These are phyloP conservation scores for Scomberomorus guttatus DNA, from an alignment of 2,797 vertebrate species.

Conservation along the genomic window DNA sequence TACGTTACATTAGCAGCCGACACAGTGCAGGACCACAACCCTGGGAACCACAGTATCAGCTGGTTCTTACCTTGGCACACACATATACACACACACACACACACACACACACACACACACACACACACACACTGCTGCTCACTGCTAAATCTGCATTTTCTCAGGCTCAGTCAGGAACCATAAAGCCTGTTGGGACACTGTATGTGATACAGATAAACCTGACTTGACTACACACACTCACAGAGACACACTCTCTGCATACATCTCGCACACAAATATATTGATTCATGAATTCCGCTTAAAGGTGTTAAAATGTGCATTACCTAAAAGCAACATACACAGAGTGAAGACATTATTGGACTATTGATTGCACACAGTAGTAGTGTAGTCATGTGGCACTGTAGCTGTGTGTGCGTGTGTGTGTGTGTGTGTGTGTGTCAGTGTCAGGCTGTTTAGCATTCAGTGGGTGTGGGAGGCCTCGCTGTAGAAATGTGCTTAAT, in stretches of 20 bases:
- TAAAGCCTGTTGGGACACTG: constrained; percentile 9
- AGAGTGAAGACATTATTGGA: constrained; percentile 3
- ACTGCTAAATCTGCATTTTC: constrained; percentile 34
- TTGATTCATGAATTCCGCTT: not conserved
- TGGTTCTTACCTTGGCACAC: constrained; percentile 7
- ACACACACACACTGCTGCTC: constrained; percentile 9
- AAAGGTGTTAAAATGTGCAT: constrained; percentile 14
- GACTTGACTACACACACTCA: not conserved
- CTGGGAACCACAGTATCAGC: constrained; percentile 45
- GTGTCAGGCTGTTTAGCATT: constrained; percentile 54
- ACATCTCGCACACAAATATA: not conserved
- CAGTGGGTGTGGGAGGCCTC: constrained; percentile 21
- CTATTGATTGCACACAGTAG: constrained; percentile 32
- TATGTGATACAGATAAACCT: constrained; percentile 16
- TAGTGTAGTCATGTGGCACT: constrained; percentile 15
- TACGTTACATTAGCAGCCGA: constrained; percentile 60
- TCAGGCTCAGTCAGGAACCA: constrained; percentile 14
- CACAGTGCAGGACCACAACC: constrained; percentile 46
- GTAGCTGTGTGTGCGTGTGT: not conserved
- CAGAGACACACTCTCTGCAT: not conserved
- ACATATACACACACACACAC: constrained; percentile 1
- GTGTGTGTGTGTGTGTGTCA: not conserved
- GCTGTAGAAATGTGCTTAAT: constrained; percentile 66
- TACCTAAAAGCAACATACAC: constrained; percentile 5
- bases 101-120: not conserved